Percentiles rank a stretch among this genome's conserved stretches.
Conservation (phyloP, 2,113 vertebrate genomes). For the Sigmodon hispidus region DNA sequence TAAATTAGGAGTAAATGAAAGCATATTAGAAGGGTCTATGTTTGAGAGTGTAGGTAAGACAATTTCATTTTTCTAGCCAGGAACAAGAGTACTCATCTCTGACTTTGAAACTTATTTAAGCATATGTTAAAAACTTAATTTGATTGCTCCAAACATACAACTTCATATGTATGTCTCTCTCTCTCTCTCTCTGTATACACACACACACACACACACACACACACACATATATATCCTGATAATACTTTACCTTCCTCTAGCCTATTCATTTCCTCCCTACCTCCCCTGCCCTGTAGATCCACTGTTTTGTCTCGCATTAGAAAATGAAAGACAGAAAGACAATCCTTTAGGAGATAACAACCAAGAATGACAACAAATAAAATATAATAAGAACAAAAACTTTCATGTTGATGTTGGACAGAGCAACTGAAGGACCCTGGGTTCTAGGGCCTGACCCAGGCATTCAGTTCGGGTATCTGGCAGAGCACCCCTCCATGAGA, state of each 20-base stretch:
- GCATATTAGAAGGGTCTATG: slow-evolving; percentile 10
- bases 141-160: not conserved
- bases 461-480: too few species aligned
- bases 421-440: too few species aligned
- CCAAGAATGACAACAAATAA: not conserved
- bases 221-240: not conserved
- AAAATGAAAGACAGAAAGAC: too few species aligned
- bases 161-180: not conserved
- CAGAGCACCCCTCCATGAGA: too few species aligned
- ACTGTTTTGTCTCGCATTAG: not conserved
- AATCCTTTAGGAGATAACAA: not conserved
- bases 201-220: not conserved
- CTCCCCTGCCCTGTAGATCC: not conserved
- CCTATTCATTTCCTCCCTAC: too few species aligned
- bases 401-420: not conserved
- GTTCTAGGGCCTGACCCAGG: too few species aligned
- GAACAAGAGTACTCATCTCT: slow-evolving; percentile 17
- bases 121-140: slow-evolving; percentile 49
- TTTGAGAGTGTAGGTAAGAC: slow-evolving; percentile 29
- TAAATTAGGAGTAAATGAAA: slow-evolving; percentile 69
- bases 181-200: not conserved
- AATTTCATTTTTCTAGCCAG: slow-evolving; percentile 57
- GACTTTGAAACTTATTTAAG: slow-evolving; percentile 61
- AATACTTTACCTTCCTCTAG: not conserved
- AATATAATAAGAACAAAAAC: not conserved